phyloP scores from a whole-genome alignment of 2,797 vertebrate species.

The Labeo calbasu region DNA sequence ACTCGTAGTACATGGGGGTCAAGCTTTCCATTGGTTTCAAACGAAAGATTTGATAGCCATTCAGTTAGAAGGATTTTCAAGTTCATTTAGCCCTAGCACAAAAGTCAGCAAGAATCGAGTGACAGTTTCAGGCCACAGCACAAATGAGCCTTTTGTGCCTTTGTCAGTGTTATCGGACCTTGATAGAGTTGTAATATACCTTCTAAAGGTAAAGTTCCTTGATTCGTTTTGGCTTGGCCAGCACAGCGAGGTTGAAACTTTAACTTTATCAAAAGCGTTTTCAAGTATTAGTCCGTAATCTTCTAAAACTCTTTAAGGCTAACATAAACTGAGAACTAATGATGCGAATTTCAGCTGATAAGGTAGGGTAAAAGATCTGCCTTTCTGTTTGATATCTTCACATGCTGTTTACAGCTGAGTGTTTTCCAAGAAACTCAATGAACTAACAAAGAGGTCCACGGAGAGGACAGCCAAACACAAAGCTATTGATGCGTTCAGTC shows the following conservation, averaged over 20 bases:
- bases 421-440: conserved; percentile 12
- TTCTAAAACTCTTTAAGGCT: not conserved
- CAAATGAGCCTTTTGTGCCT: conserved; percentile 19
- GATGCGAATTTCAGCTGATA: conserved; percentile 14
- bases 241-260: not conserved
- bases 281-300: not conserved
- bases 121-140: conserved; percentile 15
- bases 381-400: not conserved
- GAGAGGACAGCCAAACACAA: conserved; percentile 11
- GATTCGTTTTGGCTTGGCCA: not conserved
- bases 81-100: conserved; percentile 22
- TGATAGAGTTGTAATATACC: conserved; percentile 10
- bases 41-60: conserved; percentile 9
- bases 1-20: not conserved
- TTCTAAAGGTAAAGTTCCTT: conserved; percentile 1
- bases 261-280: not conserved
- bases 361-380: not conserved
- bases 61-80: conserved; percentile 23
- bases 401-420: conserved; percentile 7
- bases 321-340: conserved; percentile 19
- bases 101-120: conserved; percentile 7
- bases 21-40: conserved; percentile 19
- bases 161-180: conserved; percentile 10
- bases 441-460: conserved; percentile 15
- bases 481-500: conserved; percentile 22